Percentiles rank a stretch among this genome's conserved stretches.
Conservation (phyloP, 2,888 invertebrate species). For the Zonitis immaculata region DNA sequence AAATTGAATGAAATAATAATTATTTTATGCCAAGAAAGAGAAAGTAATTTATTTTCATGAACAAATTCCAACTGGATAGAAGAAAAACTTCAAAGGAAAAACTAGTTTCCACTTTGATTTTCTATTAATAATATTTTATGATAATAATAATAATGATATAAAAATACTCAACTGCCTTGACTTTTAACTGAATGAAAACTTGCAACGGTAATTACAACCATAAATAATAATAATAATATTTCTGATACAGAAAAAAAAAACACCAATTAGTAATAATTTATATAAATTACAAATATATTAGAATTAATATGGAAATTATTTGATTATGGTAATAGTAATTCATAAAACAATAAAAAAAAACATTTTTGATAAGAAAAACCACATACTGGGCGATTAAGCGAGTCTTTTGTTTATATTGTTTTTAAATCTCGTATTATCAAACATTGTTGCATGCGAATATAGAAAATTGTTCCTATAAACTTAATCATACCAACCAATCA, state of each 20-base stretch:
- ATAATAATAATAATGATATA: conserved; percentile 9
- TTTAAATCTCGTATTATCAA: too few relatives aligned
- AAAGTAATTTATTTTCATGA: neutral
- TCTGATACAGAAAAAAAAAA: too few relatives aligned
- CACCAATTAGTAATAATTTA: too few relatives aligned
- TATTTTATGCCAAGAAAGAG: neutral
- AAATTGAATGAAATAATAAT: neutral
- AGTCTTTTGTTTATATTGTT: too few relatives aligned
- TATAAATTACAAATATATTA: neutral
- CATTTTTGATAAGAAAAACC: too few relatives aligned
- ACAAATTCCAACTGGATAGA: neutral
- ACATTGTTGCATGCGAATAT: too few relatives aligned
- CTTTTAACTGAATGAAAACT: conserved; percentile 28
- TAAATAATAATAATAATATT: too few relatives aligned
- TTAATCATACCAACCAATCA: too few relatives aligned
- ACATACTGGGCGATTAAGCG: too few relatives aligned
- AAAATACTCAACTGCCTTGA: conserved; percentile 25
- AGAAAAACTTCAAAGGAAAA: conserved; percentile 8
- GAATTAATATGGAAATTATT: neutral
- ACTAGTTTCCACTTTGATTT: conserved; percentile 15
- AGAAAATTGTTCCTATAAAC: too few relatives aligned
- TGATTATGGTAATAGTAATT: neutral
- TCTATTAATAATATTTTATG: conserved; percentile 14
- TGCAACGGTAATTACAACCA: conserved; percentile 18
- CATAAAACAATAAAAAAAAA: neutral